Conservation (phyloP, 2,113 vertebrate species). For the Gnathonemus echidnorhynchus region DNA sequence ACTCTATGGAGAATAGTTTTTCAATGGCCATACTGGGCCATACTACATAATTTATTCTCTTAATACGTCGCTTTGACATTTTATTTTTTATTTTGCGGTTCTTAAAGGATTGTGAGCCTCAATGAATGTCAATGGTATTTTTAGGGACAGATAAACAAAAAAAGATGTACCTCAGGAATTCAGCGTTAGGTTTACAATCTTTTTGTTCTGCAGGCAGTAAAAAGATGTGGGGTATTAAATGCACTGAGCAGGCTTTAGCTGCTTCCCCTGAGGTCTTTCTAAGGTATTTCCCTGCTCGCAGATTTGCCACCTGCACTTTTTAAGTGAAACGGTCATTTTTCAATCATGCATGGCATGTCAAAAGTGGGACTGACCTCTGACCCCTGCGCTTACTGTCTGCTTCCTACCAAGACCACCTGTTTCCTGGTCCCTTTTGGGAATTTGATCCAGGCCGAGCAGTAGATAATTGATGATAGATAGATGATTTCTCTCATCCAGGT, state of each 20-base stretch:
- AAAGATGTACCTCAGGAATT: not conserved
- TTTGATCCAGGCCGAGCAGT: not conserved
- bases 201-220: not conserved
- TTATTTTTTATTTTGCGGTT: not conserved
- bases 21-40: not conserved
- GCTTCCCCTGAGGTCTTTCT: not conserved
- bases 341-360: not conserved
- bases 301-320: not conserved
- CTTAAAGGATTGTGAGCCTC: not conserved
- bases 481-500: not conserved
- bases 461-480: not conserved
- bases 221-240: not conserved
- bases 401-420: not conserved
- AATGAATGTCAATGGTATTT: not conserved
- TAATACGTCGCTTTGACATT: not conserved
- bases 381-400: not conserved
- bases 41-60: not conserved
- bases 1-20: not conserved
- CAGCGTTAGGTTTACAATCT: not conserved
- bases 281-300: not conserved
- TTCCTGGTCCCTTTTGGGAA: not conserved
- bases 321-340: not conserved
- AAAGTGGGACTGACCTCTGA: not conserved
- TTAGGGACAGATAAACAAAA: not conserved
- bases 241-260: not conserved